Conservation (phyloP, 2,888 invertebrate genomes). For the Chrysolina americana region DNA sequence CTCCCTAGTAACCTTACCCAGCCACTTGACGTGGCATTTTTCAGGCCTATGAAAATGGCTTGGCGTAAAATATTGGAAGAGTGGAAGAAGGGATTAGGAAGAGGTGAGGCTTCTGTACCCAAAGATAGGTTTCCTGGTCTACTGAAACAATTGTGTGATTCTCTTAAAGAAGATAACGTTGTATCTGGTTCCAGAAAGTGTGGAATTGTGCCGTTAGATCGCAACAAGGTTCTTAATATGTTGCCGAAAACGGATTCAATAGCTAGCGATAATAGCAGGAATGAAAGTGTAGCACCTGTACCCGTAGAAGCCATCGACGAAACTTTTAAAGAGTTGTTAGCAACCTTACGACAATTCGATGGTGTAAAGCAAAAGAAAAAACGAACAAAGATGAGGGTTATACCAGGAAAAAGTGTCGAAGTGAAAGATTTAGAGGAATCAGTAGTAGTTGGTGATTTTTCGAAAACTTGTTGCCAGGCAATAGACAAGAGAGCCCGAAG, state of each 20-base stretch:
- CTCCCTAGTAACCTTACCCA: no score
- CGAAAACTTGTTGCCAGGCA: no score
- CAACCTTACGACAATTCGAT: slow-evolving; percentile 1
- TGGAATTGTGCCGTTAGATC: not conserved
- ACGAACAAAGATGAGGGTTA: not conserved
- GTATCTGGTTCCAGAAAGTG: not conserved
- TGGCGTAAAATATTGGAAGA: slow-evolving; percentile 24
- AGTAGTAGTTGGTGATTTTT: not conserved
- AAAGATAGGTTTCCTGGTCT: slow-evolving; percentile 1
- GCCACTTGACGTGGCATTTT: slow-evolving; percentile 26
- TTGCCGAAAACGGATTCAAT: not conserved
- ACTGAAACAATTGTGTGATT: not conserved
- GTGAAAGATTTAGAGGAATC: not conserved
- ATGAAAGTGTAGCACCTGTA: slow-evolving; percentile 1
- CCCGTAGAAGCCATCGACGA: not conserved
- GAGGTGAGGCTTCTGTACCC: slow-evolving; percentile 1
- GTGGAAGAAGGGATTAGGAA: slow-evolving; percentile 20
- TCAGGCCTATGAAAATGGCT: slow-evolving; percentile 22
- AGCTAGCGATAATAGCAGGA: not conserved
- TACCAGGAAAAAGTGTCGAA: not conserved
- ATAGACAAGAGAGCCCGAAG: no score
- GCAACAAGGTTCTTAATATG: not conserved
- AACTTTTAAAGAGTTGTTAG: not conserved
- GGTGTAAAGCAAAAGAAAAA: not conserved
- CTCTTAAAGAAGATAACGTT: not conserved